Conservation (phyloP, 2,888 invertebrate species). For the Pyralis farinalis region DNA sequence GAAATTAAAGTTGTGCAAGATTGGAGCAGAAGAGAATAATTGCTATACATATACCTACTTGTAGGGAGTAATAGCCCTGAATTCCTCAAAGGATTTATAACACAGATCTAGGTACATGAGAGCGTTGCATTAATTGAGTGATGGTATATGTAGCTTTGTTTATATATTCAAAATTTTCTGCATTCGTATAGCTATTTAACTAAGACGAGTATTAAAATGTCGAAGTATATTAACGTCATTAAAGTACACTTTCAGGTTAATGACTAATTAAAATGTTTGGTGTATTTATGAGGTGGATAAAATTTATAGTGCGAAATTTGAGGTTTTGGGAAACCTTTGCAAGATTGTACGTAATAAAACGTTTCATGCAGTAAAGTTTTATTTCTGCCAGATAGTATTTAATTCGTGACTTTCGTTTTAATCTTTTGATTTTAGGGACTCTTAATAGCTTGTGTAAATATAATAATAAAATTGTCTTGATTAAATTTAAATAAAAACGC, state of each 20-base stretch:
- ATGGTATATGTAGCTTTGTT: too few species aligned
- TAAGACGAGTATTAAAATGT: too few species aligned
- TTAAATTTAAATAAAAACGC: too few species aligned
- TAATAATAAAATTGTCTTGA: too few species aligned
- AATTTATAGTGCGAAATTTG: constrained; percentile 39
- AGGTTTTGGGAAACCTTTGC: constrained; percentile 16
- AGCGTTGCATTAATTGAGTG: too few species aligned
- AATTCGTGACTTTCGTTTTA: background rate
- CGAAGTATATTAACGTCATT: too few species aligned
- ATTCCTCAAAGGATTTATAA: constrained; percentile 4
- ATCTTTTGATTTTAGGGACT: constrained; percentile 2
- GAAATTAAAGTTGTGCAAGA: background rate
- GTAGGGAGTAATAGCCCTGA: too few species aligned
- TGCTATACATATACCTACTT: too few species aligned
- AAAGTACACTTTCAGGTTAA: constrained; percentile 19
- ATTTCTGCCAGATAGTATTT: constrained; percentile 6
- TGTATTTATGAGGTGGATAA: constrained; percentile 34
- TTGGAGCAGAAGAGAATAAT: background rate
- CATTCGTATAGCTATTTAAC: too few species aligned
- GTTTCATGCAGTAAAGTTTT: constrained; percentile 10
- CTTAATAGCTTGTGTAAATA: background rate
- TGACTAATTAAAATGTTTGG: constrained; percentile 40
- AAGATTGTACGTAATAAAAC: constrained; percentile 11
- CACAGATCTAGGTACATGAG: constrained; percentile 4
- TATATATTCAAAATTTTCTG: too few species aligned